Evolutionary conservation across 2,113 vertebrate genomes (phyloP).

Genomic region (Podiceps cristatus): DNA sequence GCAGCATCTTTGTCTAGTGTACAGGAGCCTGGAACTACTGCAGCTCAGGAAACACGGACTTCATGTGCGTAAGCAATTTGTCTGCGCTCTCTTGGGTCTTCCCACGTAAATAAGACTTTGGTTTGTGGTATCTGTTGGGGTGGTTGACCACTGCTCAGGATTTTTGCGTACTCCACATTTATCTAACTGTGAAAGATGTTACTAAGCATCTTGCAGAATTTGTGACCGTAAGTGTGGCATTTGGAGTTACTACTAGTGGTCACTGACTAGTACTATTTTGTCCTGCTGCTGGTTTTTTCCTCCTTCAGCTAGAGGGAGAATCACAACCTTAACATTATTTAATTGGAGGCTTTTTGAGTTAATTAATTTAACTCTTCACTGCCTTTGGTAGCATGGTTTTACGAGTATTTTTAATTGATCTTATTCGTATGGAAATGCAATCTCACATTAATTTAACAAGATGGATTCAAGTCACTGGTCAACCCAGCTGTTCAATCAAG

Average conservation of each 20-base stretch:
- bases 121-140: not conserved
- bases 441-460: conserved; percentile 60
- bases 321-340: conserved; percentile 65
- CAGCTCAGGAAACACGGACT: not conserved
- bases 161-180: not conserved
- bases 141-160: not conserved
- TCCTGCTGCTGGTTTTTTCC: conserved; percentile 19
- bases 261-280: conserved; percentile 4
- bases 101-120: not conserved
- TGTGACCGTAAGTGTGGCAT: not conserved
- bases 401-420: conserved; percentile 67
- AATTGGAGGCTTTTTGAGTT: conserved; percentile 68
- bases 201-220: not conserved
- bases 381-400: conserved; percentile 56
- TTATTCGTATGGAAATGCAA: conserved; percentile 73
- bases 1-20: not conserved
- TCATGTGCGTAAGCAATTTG: not conserved
- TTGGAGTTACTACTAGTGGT: not conserved
- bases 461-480: conserved; percentile 59
- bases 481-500: conserved; percentile 48
- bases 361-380: conserved; percentile 76
- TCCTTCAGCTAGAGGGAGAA: conserved; percentile 12
- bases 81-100: not conserved
- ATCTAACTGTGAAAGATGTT: not conserved
- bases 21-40: not conserved